These are phyloP conservation scores for Xestia sexstrigata DNA, from an alignment of 2,888 invertebrate species.

Conservation along the genomic window DNA sequence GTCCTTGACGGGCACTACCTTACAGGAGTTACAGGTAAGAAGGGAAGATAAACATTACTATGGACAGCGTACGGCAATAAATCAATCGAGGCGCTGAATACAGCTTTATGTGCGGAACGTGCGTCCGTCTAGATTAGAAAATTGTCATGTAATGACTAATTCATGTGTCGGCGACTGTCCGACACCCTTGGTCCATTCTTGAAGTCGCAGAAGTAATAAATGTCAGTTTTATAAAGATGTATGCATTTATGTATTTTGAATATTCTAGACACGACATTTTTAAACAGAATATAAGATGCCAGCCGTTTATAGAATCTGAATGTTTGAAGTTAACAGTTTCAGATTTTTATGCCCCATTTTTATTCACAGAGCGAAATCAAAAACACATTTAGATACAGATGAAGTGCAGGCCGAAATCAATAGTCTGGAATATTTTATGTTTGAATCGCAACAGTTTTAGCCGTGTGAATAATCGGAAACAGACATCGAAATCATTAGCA, in stretches of 20 bases:
- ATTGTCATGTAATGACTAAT: slow-evolving; percentile 68
- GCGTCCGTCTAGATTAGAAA: slow-evolving; percentile 73
- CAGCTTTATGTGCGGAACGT: slow-evolving; percentile 81
- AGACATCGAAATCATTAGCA: slow-evolving; percentile 36
- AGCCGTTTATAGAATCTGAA: slow-evolving; percentile 6
- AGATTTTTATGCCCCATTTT: slow-evolving; percentile 1
- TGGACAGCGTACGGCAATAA: slow-evolving; percentile 83
- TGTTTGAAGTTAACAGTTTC: slow-evolving; percentile 5
- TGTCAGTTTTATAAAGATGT: slow-evolving; percentile 31
- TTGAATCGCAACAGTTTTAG: slow-evolving; percentile 23
- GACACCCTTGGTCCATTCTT: slow-evolving; percentile 43
- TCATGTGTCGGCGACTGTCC: slow-evolving; percentile 39
- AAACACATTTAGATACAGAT: slow-evolving; percentile 21
- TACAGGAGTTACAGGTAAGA: slow-evolving; percentile 51
- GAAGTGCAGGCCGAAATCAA: slow-evolving; percentile 10
- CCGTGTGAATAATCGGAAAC: slow-evolving; percentile 23
- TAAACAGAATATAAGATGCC: not conserved
- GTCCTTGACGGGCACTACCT: slow-evolving; percentile 57
- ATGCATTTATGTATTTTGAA: slow-evolving; percentile 22
- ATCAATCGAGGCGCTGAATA: slow-evolving; percentile 81
- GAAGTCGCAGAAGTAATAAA: slow-evolving; percentile 43
- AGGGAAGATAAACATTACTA: slow-evolving; percentile 81
- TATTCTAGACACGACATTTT: not conserved
- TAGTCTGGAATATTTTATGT: slow-evolving; percentile 24
- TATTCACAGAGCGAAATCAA: slow-evolving; percentile 8